Percentiles rank a stretch among this genome's conserved stretches.
Evolutionary conservation across 2,113 vertebrate genomes (phyloP).

Genomic region (Athene noctua): DNA sequence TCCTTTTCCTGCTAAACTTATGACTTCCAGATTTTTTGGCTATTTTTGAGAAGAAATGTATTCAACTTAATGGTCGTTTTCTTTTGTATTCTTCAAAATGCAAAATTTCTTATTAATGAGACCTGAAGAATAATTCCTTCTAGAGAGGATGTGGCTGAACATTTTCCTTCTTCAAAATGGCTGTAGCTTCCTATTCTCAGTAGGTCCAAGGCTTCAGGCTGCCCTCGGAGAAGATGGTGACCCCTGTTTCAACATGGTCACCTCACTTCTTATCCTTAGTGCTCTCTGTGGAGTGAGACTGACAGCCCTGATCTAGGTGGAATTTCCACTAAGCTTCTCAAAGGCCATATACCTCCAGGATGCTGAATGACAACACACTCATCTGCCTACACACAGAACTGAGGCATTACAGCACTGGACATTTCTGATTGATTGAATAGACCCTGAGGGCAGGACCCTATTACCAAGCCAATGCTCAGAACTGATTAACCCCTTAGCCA

Average conservation of each 20-base stretch:
- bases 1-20: neutral
- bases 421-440: constrained; percentile 63
- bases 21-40: neutral
- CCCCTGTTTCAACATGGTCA: constrained; percentile 35
- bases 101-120: neutral
- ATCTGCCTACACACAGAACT: constrained; percentile 60
- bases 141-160: neutral
- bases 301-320: constrained; percentile 11
- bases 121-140: neutral
- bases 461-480: constrained; percentile 57
- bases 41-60: neutral
- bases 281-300: neutral
- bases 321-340: constrained; percentile 40
- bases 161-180: neutral
- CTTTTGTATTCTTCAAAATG: neutral
- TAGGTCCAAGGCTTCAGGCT: constrained; percentile 15
- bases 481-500: constrained; percentile 65
- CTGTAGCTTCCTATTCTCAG: neutral
- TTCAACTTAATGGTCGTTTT: neutral
- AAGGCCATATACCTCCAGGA: constrained; percentile 24
- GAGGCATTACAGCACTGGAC: constrained; percentile 33
- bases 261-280: neutral
- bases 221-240: constrained; percentile 19
- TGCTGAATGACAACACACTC: constrained; percentile 36
- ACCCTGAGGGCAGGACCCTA: constrained; percentile 59